Percentiles rank a stretch among this genome's conserved stretches.
These are phyloP conservation scores for Carettochelys insculpta DNA, from an alignment of 2,113 vertebrate genomes.

Conservation along the genomic window DNA sequence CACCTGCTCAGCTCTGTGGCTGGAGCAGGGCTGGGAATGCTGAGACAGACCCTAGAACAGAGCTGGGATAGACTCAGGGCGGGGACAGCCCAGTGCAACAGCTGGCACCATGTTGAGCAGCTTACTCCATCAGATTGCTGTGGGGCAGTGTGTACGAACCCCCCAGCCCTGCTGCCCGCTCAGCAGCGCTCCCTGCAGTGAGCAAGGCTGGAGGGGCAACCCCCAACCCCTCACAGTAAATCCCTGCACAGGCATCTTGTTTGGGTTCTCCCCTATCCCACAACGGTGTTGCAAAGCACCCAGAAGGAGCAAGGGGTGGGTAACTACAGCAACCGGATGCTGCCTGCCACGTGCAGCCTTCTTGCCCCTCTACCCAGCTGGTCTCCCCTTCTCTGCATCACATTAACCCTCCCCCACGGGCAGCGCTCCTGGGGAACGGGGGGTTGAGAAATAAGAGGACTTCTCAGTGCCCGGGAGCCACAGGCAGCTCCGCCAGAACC, in stretches of 20 bases:
- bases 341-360: background rate
- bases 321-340: background rate
- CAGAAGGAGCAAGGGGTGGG: background rate
- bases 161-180: background rate
- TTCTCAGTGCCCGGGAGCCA: background rate
- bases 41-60: too few species aligned
- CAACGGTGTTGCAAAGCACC: background rate
- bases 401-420: background rate
- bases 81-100: background rate
- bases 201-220: background rate
- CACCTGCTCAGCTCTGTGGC: background rate
- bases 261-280: background rate
- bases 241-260: background rate
- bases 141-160: background rate
- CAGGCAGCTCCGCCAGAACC: background rate
- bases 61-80: too few species aligned
- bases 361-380: background rate
- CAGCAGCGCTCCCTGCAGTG: background rate
- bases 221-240: background rate
- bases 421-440: background rate
- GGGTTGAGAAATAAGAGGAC: background rate
- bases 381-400: background rate
- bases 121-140: background rate
- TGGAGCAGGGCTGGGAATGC: background rate
- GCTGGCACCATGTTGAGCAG: background rate